These are phyloP conservation scores for Sitobion miscanthi DNA, from an alignment of 1,140 invertebrate species.

Conservation along the genomic window DNA sequence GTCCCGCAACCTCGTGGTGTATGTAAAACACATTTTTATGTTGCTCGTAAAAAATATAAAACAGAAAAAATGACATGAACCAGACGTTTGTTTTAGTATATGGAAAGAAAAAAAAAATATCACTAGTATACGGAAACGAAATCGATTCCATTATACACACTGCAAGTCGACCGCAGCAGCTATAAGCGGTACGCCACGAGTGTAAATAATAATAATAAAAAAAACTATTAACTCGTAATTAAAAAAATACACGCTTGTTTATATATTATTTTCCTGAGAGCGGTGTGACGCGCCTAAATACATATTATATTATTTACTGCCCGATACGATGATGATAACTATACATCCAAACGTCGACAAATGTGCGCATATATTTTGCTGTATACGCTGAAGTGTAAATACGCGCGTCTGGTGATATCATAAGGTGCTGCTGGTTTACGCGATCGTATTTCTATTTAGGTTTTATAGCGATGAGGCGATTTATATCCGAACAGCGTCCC, in stretches of 20 bases:
- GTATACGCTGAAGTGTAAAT: neutral
- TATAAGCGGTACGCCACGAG: neutral
- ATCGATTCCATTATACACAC: constrained; percentile 12
- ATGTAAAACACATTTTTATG: constrained; percentile 40
- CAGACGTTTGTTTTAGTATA: constrained; percentile 27
- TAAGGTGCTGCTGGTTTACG: neutral
- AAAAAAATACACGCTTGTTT: neutral
- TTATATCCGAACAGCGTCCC: neutral
- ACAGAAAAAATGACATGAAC: constrained; percentile 28
- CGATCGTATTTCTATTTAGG: neutral
- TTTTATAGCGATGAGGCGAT: neutral
- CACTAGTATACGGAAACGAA: constrained; percentile 2
- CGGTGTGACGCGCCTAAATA: neutral
- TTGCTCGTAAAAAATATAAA: constrained; percentile 49
- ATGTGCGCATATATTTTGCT: neutral
- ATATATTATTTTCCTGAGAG: neutral
- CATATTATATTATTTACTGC: neutral
- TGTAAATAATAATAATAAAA: neutral
- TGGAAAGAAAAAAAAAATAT: constrained; percentile 24
- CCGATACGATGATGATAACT: neutral
- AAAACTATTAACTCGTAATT: neutral
- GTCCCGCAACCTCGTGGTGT: neutral
- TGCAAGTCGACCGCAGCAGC: neutral
- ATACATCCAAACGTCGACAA: neutral
- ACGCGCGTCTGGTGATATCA: neutral